phyloP scores from a whole-genome alignment of 2,113 vertebrate species.

The Xiphophorus couchianus region DNA sequence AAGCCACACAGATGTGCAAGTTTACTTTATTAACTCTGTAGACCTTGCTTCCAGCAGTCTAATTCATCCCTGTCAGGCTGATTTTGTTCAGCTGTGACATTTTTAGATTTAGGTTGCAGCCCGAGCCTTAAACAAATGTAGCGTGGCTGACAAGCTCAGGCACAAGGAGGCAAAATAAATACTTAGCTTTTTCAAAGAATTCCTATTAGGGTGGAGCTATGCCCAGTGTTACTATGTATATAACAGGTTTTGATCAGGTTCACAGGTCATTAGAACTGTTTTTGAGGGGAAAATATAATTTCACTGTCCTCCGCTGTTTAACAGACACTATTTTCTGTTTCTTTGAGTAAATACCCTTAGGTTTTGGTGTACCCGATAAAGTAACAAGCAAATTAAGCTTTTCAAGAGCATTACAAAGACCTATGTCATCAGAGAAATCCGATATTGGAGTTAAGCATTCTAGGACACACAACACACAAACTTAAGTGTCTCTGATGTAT shows the following conservation, averaged over 20 bases:
- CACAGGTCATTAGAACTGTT: conserved; percentile 51
- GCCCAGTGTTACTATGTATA: conserved; percentile 23
- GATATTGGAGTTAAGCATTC: conserved; percentile 8
- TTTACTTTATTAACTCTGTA: conserved; percentile 62
- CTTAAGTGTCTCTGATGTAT: conserved; percentile 46
- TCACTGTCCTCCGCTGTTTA: conserved; percentile 12
- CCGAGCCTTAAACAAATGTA: conserved; percentile 49
- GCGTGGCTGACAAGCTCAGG: conserved; percentile 58
- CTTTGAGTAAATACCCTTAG: background rate
- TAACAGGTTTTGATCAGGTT: conserved; percentile 36
- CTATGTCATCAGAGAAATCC: background rate
- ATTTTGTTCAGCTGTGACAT: conserved; percentile 71
- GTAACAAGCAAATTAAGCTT: conserved; percentile 8
- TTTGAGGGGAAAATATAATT: conserved; percentile 8
- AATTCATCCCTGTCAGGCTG: conserved; percentile 67
- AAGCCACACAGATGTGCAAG: conserved; percentile 11
- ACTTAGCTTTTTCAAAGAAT: conserved; percentile 35
- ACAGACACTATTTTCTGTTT: background rate
- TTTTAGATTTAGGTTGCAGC: conserved; percentile 59
- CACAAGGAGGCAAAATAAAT: conserved; percentile 54
- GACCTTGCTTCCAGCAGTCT: conserved; percentile 40
- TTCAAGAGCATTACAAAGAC: conserved; percentile 21
- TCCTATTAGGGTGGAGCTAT: conserved; percentile 16
- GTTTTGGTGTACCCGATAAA: background rate
- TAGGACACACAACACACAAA: conserved; percentile 13